Conservation (phyloP, 2,888 invertebrate species). For the Beris chalybata region DNA sequence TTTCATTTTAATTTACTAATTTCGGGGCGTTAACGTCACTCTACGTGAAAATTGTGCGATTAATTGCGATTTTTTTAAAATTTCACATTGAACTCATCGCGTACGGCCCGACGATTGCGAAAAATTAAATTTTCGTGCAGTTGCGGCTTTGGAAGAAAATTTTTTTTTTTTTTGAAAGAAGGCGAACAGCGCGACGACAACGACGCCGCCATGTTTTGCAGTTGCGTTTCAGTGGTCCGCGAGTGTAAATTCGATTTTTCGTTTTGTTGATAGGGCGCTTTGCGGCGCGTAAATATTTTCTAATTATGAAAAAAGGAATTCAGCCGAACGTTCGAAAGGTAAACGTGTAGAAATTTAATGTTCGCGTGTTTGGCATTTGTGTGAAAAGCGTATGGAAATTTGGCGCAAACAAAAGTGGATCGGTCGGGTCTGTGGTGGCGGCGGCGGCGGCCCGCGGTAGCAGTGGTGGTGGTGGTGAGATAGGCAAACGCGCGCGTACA, state of each 20-base stretch:
- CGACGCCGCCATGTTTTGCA: conserved; percentile 40
- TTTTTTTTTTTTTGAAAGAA: neutral
- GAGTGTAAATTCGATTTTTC: conserved; percentile 34
- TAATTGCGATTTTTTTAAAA: neutral
- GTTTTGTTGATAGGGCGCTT: conserved; percentile 31
- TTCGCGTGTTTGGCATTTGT: conserved; percentile 6
- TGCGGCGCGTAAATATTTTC: conserved; percentile 26
- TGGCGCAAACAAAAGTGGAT: conserved; percentile 34
- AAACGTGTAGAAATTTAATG: conserved; percentile 33
- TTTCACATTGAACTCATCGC: neutral
- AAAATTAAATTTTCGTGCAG: neutral
- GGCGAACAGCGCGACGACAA: conserved; percentile 15
- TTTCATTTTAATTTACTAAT: too few relatives aligned
- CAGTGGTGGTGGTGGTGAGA: conserved; percentile 18
- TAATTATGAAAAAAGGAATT: conserved; percentile 41
- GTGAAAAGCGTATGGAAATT: conserved; percentile 29
- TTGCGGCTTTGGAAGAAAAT: conserved; percentile 11
- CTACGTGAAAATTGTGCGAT: neutral
- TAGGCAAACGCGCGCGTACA: conserved; percentile 10
- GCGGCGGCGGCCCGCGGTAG: neutral
- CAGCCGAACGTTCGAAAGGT: conserved; percentile 41
- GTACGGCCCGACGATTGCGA: neutral
- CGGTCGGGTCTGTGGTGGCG: neutral
- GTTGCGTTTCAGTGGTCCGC: conserved; percentile 41
- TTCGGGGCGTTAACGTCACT: too few relatives aligned